Evolutionary conservation across 2,888 invertebrate species (phyloP).

Genomic region (Lycia hirtaria): DNA sequence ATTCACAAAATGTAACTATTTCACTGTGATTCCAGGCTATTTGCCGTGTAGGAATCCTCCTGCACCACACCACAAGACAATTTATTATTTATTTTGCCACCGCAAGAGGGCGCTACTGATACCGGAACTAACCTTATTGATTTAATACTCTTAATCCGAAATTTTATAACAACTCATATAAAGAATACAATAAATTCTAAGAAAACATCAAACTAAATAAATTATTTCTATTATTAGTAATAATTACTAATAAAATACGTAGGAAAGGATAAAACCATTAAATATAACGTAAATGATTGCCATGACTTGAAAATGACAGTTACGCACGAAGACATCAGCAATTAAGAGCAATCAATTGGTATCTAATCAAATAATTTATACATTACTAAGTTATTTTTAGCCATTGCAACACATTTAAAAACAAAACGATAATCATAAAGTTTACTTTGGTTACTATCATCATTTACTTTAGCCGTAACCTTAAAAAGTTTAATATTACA

Average conservation of each 20-base stretch:
- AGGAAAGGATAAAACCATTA: too few relatives aligned
- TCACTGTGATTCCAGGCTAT: constrained; percentile 68
- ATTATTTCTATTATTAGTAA: too few relatives aligned
- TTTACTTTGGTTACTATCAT: too few relatives aligned
- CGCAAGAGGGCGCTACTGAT: constrained; percentile 64
- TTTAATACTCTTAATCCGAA: constrained; percentile 35
- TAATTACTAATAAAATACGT: too few relatives aligned
- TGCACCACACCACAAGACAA: constrained; percentile 78
- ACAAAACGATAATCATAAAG: too few relatives aligned
- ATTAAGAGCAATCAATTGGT: too few relatives aligned
- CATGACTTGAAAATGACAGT: too few relatives aligned
- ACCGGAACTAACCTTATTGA: constrained; percentile 71
- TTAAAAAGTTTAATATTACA: background rate
- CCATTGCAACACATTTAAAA: too few relatives aligned
- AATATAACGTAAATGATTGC: background rate
- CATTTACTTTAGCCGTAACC: too few relatives aligned
- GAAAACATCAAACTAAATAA: background rate
- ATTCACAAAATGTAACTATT: constrained; percentile 66
- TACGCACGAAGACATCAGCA: constrained; percentile 28
- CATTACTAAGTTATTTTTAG: too few relatives aligned
- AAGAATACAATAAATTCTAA: background rate
- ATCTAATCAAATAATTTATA: too few relatives aligned
- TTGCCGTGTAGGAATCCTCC: constrained; percentile 61
- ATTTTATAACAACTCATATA: background rate
- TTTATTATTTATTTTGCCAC: constrained; percentile 53